Evolutionary conservation across 1,140 invertebrate species (phyloP).

Genomic region (Drosophila cardini): DNA sequence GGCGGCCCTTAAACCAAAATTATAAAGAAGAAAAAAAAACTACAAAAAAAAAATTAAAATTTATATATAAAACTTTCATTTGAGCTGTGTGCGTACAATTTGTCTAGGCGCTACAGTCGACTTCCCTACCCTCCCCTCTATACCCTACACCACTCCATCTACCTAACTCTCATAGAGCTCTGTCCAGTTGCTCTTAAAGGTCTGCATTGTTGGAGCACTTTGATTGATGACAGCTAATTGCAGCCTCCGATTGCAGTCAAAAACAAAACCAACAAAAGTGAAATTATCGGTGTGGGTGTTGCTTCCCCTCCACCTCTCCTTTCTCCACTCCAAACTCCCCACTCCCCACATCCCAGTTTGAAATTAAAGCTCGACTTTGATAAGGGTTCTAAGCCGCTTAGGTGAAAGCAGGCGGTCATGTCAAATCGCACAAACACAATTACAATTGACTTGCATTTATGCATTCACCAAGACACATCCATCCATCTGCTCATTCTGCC

Average conservation of each 20-base stretch:
- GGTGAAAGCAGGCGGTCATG: constrained; percentile 56
- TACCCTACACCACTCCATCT: not conserved
- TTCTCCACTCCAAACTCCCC: not conserved
- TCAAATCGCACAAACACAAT: constrained; percentile 6
- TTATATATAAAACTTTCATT: constrained; percentile 65
- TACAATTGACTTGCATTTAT: not conserved
- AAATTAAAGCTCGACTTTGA: constrained; percentile 63
- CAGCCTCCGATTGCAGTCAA: constrained; percentile 37
- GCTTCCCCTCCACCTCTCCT: not conserved
- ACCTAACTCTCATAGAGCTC: not conserved
- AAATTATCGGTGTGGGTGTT: constrained; percentile 41
- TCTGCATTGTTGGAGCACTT: constrained; percentile 68
- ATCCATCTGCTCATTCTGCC: constrained; percentile 34
- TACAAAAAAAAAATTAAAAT: not conserved
- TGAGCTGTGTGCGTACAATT: constrained; percentile 56
- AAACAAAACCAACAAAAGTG: constrained; percentile 26
- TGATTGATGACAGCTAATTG: constrained; percentile 83
- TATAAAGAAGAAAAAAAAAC: constrained; percentile 18
- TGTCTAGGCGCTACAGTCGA: constrained; percentile 43
- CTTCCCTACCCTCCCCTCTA: not conserved
- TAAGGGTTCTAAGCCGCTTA: constrained; percentile 76
- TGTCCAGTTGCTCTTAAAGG: constrained; percentile 2
- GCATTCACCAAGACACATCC: not conserved
- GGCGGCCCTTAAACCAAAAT: constrained; percentile 34
- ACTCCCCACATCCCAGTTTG: not conserved